A percentile compares a stretch with the other conserved stretches of the same genome.
phyloP scores from a whole-genome alignment of 2,888 invertebrate species.

The Brachylomia viminalis region DNA sequence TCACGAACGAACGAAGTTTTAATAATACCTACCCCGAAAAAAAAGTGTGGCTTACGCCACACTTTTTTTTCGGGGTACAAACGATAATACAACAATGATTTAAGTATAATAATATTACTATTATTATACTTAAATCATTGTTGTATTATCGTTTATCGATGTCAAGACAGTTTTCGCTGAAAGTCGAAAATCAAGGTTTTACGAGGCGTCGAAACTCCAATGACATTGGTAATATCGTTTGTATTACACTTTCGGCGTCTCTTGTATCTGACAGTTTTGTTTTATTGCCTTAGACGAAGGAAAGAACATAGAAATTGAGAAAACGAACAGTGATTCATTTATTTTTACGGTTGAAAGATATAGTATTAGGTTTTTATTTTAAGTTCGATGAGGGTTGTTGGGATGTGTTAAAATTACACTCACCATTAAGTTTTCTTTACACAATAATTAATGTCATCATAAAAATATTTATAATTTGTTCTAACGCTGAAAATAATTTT shows the following conservation, averaged over 20 bases:
- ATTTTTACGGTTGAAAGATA: neutral
- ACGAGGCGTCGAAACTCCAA: conserved; percentile 16
- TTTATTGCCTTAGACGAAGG: conserved; percentile 41
- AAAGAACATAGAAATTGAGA: conserved; percentile 17
- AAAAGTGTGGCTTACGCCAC: too few relatives aligned
- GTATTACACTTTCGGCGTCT: conserved; percentile 33
- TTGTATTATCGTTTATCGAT: conserved; percentile 1
- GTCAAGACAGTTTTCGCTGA: conserved; percentile 8
- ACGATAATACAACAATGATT: neutral
- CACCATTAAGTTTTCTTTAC: neutral
- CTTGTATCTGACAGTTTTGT: conserved; percentile 23
- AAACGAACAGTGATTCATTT: neutral
- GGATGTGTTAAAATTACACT: too few relatives aligned
- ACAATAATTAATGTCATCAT: neutral
- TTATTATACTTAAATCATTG: too few relatives aligned
- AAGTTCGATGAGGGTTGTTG: neutral
- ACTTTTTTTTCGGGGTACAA: too few relatives aligned
- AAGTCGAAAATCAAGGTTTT: conserved; percentile 28
- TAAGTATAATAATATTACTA: neutral
- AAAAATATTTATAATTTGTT: neutral
- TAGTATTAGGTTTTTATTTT: neutral
- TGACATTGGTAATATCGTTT: conserved; percentile 51
- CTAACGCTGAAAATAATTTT: too few relatives aligned
- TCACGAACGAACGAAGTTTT: too few relatives aligned
- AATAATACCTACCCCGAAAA: too few relatives aligned